Percentiles rank a stretch among this genome's conserved stretches.
phyloP scores from a whole-genome alignment of 1,140 invertebrate species.

The Panulirus ornatus region DNA sequence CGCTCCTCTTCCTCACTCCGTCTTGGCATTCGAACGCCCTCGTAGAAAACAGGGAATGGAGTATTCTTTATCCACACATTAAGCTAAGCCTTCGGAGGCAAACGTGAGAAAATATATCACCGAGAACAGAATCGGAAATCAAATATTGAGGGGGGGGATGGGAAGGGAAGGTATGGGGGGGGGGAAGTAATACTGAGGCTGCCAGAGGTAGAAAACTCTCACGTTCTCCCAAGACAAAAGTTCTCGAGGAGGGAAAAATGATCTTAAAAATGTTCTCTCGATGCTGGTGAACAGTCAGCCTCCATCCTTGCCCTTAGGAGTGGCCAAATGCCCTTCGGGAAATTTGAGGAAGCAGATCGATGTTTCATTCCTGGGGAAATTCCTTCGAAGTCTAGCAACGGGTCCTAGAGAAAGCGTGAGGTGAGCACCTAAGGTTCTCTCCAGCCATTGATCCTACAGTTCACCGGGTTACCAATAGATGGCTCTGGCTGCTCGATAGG shows the following conservation, averaged over 20 bases:
- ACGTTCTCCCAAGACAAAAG: slow-evolving; percentile 3
- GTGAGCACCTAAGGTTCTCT: slow-evolving; percentile 31
- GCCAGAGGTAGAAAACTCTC: slow-evolving; percentile 61
- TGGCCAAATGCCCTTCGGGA: no score
- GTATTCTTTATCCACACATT: background rate
- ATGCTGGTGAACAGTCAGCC: no score
- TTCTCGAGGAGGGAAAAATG: no score
- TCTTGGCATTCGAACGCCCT: background rate
- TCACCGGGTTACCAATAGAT: slow-evolving; percentile 60
- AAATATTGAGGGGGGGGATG: slow-evolving; percentile 63
- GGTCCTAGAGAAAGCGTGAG: slow-evolving; percentile 26
- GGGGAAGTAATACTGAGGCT: slow-evolving; percentile 21
- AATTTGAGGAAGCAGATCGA: no score
- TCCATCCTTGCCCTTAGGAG: no score
- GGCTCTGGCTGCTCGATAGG: slow-evolving; percentile 70
- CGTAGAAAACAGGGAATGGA: background rate
- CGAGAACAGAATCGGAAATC: slow-evolving; percentile 63
- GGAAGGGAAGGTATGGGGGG: background rate
- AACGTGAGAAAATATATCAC: slow-evolving; percentile 10
- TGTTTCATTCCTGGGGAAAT: no score
- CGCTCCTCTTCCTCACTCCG: background rate
- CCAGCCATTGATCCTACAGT: slow-evolving; percentile 53
- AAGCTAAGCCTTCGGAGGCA: background rate
- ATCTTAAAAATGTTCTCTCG: no score
- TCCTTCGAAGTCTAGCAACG: background rate